These are phyloP conservation scores for Volucella bombylans DNA, from an alignment of 2,888 invertebrate species.

Conservation along the genomic window DNA sequence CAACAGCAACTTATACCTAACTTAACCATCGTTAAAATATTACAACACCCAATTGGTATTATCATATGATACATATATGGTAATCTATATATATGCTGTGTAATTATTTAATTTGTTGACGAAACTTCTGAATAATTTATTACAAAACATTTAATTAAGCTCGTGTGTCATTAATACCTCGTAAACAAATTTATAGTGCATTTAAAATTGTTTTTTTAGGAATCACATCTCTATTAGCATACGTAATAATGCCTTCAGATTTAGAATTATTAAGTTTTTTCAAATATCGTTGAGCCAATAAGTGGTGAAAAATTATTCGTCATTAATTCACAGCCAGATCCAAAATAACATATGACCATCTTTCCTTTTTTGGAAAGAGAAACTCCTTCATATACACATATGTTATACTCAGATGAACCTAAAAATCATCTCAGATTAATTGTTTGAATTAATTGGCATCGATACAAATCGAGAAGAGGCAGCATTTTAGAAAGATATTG, in stretches of 20 bases:
- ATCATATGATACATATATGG: no score
- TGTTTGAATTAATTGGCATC: slow-evolving; percentile 20
- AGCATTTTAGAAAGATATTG: neutral
- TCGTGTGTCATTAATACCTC: no score
- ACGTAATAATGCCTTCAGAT: slow-evolving; percentile 10
- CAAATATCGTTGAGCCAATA: neutral
- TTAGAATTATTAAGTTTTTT: neutral
- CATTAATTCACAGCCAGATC: slow-evolving; percentile 32
- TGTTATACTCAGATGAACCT: neutral
- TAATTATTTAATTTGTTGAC: no score
- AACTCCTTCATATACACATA: no score
- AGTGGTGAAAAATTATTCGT: slow-evolving; percentile 14
- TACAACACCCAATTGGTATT: no score
- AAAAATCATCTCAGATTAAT: slow-evolving; percentile 26
- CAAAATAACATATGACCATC: neutral
- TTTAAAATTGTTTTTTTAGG: no score
- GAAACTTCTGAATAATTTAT: no score
- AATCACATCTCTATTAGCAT: slow-evolving; percentile 7
- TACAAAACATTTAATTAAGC: no score
- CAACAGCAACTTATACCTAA: no score
- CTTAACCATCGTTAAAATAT: no score
- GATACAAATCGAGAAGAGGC: slow-evolving; percentile 2
- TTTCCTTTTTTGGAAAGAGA: slow-evolving; percentile 1
- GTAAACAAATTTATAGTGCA: no score
- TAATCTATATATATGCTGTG: no score